Evolutionary conservation across 2,797 vertebrate genomes (phyloP).

Genomic region (Ciconia nigra): DNA sequence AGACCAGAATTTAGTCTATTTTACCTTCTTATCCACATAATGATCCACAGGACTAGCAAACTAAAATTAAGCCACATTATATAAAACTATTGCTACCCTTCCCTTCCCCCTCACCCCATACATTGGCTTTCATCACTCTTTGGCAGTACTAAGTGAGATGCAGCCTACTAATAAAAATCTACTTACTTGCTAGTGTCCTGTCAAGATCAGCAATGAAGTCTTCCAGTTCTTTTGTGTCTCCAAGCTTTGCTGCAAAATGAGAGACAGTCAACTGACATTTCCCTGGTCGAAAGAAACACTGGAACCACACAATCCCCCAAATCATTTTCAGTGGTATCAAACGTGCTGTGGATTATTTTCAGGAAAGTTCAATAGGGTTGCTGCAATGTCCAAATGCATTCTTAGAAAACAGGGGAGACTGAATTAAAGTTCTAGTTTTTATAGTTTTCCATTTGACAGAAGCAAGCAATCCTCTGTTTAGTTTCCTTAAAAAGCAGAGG

Average conservation of each 20-base stretch:
- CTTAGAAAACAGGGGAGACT: background rate
- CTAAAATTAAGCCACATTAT: background rate
- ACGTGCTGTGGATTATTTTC: background rate
- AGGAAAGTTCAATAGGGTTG: background rate
- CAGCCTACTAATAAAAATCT: background rate
- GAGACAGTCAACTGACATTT: background rate
- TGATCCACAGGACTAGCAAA: background rate
- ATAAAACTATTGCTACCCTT: background rate
- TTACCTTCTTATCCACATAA: background rate
- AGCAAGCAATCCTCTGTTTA: background rate
- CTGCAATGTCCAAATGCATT: background rate
- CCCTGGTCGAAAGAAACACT: background rate
- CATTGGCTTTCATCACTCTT: background rate
- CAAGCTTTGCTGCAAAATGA: conserved; percentile 88
- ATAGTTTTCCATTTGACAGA: background rate
- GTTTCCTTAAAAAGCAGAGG: background rate
- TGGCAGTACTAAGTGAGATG: background rate
- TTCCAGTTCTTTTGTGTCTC: conserved; percentile 97
- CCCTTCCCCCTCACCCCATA: background rate
- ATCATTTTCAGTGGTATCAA: background rate
- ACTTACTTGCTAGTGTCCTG: conserved; percentile 93
- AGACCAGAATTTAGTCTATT: background rate
- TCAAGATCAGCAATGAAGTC: conserved; percentile 98
- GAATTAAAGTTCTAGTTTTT: background rate
- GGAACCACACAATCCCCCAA: rapidly evolving